phyloP scores from a whole-genome alignment of 2,888 invertebrate species.

The Ganaspis brasiliensis region DNA sequence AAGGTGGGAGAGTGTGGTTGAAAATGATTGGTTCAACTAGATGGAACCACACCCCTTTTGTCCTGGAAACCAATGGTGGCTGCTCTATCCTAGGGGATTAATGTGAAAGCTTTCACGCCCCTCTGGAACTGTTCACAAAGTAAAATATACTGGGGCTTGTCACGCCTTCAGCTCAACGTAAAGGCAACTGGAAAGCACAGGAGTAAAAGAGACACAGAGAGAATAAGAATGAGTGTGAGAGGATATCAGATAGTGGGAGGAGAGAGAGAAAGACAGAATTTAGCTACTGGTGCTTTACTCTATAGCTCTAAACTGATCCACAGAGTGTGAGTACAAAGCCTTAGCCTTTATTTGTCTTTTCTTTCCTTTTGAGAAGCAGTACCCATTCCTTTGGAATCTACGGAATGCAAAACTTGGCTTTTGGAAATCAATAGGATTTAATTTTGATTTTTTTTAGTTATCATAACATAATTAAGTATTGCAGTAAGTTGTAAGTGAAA shows the following conservation, averaged over 20 bases:
- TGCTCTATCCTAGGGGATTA: constrained; percentile 31
- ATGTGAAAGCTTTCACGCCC: constrained; percentile 55
- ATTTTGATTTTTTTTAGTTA: background rate
- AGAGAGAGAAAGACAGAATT: constrained; percentile 44
- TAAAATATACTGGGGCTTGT: constrained; percentile 49
- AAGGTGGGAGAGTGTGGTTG: constrained; percentile 23
- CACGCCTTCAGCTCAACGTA: constrained; percentile 62
- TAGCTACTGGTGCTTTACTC: constrained; percentile 24
- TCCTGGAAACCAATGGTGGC: constrained; percentile 14
- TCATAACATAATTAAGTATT: background rate
- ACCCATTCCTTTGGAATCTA: background rate
- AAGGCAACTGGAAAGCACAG: constrained; percentile 77
- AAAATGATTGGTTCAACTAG: background rate
- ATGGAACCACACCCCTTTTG: constrained; percentile 18
- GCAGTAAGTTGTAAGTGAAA: no score
- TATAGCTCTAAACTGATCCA: background rate
- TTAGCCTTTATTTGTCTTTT: constrained; percentile 20
- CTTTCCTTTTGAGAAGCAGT: constrained; percentile 52
- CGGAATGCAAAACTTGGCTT: background rate
- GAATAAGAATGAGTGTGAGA: constrained; percentile 50
- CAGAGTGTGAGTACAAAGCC: constrained; percentile 7
- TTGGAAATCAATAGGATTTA: background rate
- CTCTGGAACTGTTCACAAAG: constrained; percentile 50
- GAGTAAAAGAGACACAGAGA: constrained; percentile 52
- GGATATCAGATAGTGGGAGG: constrained; percentile 35